phyloP scores from a whole-genome alignment of 2,888 invertebrate species.

The Drosophila aldrichi region DNA sequence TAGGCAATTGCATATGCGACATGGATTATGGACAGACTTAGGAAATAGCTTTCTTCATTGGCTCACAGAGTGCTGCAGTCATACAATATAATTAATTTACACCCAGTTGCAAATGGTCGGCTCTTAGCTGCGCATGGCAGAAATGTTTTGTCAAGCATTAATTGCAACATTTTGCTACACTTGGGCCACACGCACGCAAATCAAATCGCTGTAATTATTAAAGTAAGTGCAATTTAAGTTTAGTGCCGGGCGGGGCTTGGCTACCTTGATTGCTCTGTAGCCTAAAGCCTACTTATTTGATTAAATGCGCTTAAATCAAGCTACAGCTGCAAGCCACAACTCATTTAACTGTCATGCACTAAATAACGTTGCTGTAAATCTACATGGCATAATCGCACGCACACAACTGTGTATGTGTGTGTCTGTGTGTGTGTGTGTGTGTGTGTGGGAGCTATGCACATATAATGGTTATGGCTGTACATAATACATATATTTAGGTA shows the following conservation, averaged over 20 bases:
- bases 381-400: conserved; percentile 42
- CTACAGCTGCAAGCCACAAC: conserved; percentile 70
- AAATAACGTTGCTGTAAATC: conserved; percentile 75
- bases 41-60: conserved; percentile 24
- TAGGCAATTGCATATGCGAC: conserved; percentile 1
- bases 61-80: conserved; percentile 5
- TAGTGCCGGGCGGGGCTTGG: conserved; percentile 1
- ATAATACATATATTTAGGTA: conserved; percentile 52
- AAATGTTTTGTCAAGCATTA: conserved; percentile 26
- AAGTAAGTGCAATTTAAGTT: conserved; percentile 34
- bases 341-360: conserved; percentile 81
- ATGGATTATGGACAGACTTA: conserved; percentile 7
- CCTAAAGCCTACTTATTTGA: conserved; percentile 55
- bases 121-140: conserved; percentile 6
- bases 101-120: neutral
- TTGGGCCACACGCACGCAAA: conserved; percentile 1
- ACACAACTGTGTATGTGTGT: neutral
- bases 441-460: conserved; percentile 7
- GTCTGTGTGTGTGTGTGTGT: no score
- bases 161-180: conserved; percentile 16
- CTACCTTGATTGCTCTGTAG: conserved; percentile 30
- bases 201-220: conserved; percentile 23
- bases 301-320: conserved; percentile 60
- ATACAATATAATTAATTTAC: conserved; percentile 12
- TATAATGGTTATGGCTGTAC: conserved; percentile 53